Percentiles rank a stretch among this genome's conserved stretches.
These are phyloP conservation scores for Temnopleurus reevesii DNA, from an alignment of 53 echinoderm and acorn worm species.

Conservation along the genomic window DNA sequence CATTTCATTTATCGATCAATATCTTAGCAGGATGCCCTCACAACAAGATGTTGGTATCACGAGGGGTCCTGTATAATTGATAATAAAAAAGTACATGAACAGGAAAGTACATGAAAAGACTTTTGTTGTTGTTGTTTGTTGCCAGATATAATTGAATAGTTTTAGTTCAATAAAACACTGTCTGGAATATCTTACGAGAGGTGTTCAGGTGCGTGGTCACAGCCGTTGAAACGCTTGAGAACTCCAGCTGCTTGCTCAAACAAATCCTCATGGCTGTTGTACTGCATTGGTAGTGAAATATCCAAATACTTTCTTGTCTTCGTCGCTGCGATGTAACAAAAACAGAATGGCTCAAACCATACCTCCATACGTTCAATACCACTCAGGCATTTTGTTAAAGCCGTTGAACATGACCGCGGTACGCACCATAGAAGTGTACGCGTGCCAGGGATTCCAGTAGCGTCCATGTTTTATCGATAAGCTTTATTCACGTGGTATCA, in stretches of 20 bases:
- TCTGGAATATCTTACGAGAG: constrained; percentile 15
- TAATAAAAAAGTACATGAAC: no score
- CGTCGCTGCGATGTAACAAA: neutral
- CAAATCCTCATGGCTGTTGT: neutral
- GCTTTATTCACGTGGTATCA: no score
- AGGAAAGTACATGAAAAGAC: no score
- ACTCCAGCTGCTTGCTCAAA: neutral
- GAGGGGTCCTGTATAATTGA: no score
- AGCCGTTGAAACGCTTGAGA: neutral
- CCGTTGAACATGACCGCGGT: neutral
- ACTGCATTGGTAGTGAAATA: neutral
- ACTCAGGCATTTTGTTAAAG: neutral
- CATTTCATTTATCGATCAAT: no score
- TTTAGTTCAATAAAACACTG: no score
- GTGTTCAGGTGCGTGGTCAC: neutral
- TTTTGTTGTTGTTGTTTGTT: no score
- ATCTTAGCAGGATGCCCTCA: no score
- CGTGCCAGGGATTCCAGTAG: no score
- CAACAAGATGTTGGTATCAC: no score
- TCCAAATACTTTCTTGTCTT: neutral
- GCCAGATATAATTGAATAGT: no score
- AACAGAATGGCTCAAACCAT: neutral
- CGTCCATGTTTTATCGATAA: no score
- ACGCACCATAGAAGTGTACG: neutral
- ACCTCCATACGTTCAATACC: neutral